Evolutionary conservation across 2,113 vertebrate genomes (phyloP).

Genomic region (Notechis scutatus): DNA sequence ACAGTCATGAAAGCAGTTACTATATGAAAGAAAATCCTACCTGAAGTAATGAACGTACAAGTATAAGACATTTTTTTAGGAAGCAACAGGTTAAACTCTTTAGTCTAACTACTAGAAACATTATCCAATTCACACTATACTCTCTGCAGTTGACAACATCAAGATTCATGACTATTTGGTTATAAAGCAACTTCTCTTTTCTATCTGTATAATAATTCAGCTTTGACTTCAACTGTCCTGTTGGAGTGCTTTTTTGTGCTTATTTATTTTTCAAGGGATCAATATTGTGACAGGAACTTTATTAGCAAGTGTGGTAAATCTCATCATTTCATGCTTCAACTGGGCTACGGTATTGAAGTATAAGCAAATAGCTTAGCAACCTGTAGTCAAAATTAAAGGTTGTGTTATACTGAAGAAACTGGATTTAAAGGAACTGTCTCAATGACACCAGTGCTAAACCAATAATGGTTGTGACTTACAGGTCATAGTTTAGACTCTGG

Average conservation of each 20-base stretch:
- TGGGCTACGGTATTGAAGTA: neutral
- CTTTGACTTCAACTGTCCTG: neutral
- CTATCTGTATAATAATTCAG: neutral
- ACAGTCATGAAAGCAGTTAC: no score
- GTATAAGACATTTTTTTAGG: neutral
- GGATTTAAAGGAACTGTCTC: neutral
- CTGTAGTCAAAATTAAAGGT: conserved; percentile 12
- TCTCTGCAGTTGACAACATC: neutral
- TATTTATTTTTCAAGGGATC: conserved; percentile 4
- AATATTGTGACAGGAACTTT: neutral
- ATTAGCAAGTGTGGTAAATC: neutral
- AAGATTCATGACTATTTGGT: neutral
- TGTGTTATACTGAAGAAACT: conserved; percentile 18
- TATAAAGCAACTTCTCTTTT: neutral
- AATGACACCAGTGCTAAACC: neutral
- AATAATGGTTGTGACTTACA: neutral
- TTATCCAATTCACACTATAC: neutral
- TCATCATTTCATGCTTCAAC: neutral
- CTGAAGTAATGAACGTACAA: neutral
- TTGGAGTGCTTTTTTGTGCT: neutral
- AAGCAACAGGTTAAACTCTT: neutral
- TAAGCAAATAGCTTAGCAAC: conserved; percentile 39
- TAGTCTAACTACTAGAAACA: neutral
- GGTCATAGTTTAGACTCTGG: neutral
- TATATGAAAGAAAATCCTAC: neutral